A percentile compares a stretch with the other conserved stretches of the same genome.
Conservation (phyloP, 2,888 invertebrate species). For the Odontothrips loti region DNA sequence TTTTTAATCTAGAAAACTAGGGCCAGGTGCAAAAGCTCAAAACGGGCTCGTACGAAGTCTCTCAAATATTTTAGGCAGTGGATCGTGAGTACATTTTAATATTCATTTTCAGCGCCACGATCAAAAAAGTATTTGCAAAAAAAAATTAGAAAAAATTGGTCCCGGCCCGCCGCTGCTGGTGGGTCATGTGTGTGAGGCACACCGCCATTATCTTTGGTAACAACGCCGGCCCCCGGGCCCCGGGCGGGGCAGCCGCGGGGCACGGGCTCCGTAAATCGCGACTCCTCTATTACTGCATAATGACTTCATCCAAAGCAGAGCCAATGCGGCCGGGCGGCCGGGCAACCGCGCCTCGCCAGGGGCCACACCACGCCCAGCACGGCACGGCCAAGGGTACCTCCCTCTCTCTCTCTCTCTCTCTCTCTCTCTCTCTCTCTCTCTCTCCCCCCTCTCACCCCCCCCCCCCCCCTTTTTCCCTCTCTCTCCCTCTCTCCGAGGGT, state of each 20-base stretch:
- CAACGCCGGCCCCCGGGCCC: background rate
- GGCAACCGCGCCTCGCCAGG: background rate
- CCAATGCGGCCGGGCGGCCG: background rate
- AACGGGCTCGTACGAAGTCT: too few relatives aligned
- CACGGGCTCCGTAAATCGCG: constrained; percentile 31
- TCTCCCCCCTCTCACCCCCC: background rate
- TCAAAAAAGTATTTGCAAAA: too few relatives aligned
- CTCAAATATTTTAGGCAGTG: too few relatives aligned
- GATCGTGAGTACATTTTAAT: too few relatives aligned
- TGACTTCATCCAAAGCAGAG: constrained; percentile 21
- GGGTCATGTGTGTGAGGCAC: background rate
- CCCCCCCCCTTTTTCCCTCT: too few relatives aligned
- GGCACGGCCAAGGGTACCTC: background rate
- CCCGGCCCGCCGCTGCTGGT: background rate
- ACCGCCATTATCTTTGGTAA: background rate
- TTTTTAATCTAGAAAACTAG: too few relatives aligned
- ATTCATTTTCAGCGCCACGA: too few relatives aligned
- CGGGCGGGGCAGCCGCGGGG: constrained; percentile 30
- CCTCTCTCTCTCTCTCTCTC: background rate
- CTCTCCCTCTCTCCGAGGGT: too few relatives aligned
- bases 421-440: background rate
- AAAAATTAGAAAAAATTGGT: too few relatives aligned
- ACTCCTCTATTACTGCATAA: constrained; percentile 26
- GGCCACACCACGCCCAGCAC: background rate
- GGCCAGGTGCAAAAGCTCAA: too few relatives aligned